Conservation (phyloP, 2,888 invertebrate genomes). For the Anticlea derivata region DNA sequence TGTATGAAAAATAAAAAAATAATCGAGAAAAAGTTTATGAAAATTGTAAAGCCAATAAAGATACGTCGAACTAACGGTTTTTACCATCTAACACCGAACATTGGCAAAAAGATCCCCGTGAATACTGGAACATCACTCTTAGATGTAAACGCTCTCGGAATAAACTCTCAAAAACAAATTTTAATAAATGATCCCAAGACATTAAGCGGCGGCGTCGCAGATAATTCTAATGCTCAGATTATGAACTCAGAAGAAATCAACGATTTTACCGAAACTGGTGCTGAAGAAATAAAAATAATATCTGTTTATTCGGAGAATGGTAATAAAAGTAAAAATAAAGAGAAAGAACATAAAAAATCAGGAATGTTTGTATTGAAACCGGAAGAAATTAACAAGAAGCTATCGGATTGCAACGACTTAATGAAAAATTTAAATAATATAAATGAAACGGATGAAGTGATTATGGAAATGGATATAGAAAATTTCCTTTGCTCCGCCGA, state of each 20-base stretch:
- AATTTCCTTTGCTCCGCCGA: slow-evolving; percentile 46
- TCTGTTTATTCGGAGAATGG: slow-evolving; percentile 41
- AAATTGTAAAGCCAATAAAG: slow-evolving; percentile 64
- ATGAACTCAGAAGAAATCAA: neutral
- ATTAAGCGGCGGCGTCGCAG: neutral
- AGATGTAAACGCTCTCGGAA: neutral
- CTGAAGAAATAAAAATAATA: slow-evolving; percentile 51
- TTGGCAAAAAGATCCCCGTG: slow-evolving; percentile 29
- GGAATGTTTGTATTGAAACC: slow-evolving; percentile 73
- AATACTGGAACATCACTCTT: slow-evolving; percentile 6
- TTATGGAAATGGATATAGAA: slow-evolving; percentile 51
- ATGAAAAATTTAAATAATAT: neutral
- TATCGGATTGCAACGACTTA: slow-evolving; percentile 8
- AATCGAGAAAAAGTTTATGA: slow-evolving; percentile 21
- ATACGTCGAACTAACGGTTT: slow-evolving; percentile 64
- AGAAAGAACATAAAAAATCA: slow-evolving; percentile 35
- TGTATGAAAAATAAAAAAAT: slow-evolving; percentile 2
- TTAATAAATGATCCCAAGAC: neutral
- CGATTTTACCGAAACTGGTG: neutral
- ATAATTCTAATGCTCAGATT: slow-evolving; percentile 1
- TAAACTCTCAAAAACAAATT: neutral
- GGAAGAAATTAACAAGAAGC: slow-evolving; percentile 71
- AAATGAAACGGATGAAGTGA: slow-evolving; percentile 3
- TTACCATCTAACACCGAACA: slow-evolving; percentile 53
- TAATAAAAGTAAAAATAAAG: slow-evolving; percentile 26